Conservation (phyloP, 1,140 invertebrate species). For the Drosophila pseudoananassae region DNA sequence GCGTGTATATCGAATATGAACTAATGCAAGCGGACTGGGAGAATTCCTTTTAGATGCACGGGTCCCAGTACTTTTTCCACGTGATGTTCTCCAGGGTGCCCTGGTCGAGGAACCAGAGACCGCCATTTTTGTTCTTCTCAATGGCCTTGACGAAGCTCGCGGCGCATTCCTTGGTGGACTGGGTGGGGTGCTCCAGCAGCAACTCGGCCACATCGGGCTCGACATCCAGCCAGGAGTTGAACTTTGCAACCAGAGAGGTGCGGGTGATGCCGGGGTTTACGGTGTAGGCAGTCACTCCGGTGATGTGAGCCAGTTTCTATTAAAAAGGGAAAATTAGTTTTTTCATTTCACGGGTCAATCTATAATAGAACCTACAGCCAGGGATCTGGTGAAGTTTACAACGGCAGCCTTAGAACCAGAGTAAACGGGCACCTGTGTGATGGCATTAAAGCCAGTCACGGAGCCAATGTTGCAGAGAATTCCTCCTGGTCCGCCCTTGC, state of each 20-base stretch:
- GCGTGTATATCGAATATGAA: constrained; percentile 19
- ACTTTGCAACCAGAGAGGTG: constrained; percentile 63
- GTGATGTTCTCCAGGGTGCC: constrained; percentile 58
- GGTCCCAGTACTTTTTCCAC: constrained; percentile 73
- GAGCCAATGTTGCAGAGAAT: constrained; percentile 88
- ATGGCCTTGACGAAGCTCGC: constrained; percentile 78
- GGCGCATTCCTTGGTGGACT: constrained; percentile 48
- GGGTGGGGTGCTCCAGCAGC: constrained; percentile 59
- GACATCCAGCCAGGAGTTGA: constrained; percentile 75
- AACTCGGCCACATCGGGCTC: constrained; percentile 64
- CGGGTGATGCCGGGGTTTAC: constrained; percentile 71
- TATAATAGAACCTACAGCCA: constrained; percentile 59
- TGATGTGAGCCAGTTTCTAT: constrained; percentile 59
- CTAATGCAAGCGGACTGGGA: constrained; percentile 13
- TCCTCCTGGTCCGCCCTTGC: constrained; percentile 87
- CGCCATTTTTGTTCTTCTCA: constrained; percentile 71
- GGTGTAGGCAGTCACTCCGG: constrained; percentile 67
- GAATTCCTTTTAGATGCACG: constrained; percentile 50
- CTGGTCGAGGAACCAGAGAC: constrained; percentile 70
- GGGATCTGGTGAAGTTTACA: constrained; percentile 84
- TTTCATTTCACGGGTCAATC: background rate
- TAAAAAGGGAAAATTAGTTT: background rate
- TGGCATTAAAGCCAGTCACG: constrained; percentile 85
- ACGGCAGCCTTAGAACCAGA: constrained; percentile 85
- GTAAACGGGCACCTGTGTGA: constrained; percentile 84